Conservation (phyloP, 1,140 invertebrate genomes). For the Drosophila sucinea region DNA sequence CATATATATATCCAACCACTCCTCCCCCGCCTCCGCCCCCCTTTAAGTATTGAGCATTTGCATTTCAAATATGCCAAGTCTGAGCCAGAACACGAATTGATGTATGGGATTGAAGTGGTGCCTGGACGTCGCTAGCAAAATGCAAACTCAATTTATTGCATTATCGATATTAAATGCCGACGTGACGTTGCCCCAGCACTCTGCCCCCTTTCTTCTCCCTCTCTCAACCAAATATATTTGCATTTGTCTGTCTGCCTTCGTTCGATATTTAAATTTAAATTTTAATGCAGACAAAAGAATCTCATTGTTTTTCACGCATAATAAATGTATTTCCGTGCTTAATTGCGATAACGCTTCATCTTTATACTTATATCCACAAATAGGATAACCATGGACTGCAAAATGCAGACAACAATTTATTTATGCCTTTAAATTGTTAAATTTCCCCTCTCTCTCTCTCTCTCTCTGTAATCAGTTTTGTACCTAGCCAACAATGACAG, state of each 20-base stretch:
- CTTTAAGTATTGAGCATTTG: conserved; percentile 52
- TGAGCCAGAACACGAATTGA: conserved; percentile 50
- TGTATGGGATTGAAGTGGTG: conserved; percentile 54
- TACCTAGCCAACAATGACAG: conserved; percentile 2
- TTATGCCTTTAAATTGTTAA: conserved; percentile 58
- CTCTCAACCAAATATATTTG: not conserved
- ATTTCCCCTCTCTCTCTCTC: conserved; percentile 21
- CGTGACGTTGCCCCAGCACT: not conserved
- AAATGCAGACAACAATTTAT: conserved; percentile 32
- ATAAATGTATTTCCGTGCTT: conserved; percentile 63
- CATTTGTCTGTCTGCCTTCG: not conserved
- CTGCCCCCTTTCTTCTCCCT: not conserved
- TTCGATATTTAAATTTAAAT: conserved; percentile 50
- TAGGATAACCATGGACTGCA: conserved; percentile 44
- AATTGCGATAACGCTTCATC: conserved; percentile 63
- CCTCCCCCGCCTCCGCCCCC: not conserved
- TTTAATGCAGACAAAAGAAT: conserved; percentile 33
- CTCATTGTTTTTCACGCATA: conserved; percentile 58
- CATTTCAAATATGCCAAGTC: conserved; percentile 56
- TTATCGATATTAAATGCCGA: conserved; percentile 72
- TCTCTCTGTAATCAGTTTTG: conserved; percentile 54
- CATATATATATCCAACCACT: not conserved
- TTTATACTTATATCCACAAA: conserved; percentile 50
- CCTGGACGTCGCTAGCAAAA: conserved; percentile 11
- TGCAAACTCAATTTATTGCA: conserved; percentile 58